Evolutionary conservation across 1,140 invertebrate species (phyloP).

Genomic region (Drosophila parabipectinata): DNA sequence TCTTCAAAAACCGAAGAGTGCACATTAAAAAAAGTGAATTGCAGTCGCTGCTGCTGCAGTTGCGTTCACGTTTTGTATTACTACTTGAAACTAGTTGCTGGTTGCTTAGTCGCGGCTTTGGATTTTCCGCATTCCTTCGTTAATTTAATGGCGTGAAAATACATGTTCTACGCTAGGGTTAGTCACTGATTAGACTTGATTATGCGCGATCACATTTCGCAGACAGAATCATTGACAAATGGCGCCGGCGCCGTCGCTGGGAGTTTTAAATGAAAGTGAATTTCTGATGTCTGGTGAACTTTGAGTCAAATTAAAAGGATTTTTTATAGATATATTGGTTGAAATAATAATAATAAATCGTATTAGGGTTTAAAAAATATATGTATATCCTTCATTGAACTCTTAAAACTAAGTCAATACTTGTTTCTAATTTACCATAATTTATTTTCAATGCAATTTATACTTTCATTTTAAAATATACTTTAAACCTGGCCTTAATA

Average conservation of each 20-base stretch:
- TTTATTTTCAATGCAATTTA: too few species aligned
- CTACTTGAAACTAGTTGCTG: conserved; percentile 63
- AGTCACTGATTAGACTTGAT: conserved; percentile 68
- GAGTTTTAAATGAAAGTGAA: conserved; percentile 42
- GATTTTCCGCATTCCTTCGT: conserved; percentile 77
- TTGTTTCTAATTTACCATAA: too few species aligned
- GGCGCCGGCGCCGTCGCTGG: conserved; percentile 58
- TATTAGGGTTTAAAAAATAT: too few species aligned
- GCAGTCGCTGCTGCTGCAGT: conserved; percentile 36
- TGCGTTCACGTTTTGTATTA: conserved; percentile 53
- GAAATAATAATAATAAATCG: not conserved
- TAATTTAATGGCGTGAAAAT: conserved; percentile 78
- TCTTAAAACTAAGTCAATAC: too few species aligned
- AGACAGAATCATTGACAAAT: conserved; percentile 50
- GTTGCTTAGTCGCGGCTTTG: conserved; percentile 11
- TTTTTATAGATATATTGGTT: not conserved
- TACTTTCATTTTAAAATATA: too few species aligned
- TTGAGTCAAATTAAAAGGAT: not conserved
- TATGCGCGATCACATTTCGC: conserved; percentile 59
- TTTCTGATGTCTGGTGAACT: conserved; percentile 11
- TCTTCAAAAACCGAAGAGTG: conserved; percentile 43
- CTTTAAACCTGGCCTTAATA: not conserved
- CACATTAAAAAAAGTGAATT: conserved; percentile 58
- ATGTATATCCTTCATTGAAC: too few species aligned
- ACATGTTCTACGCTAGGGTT: conserved; percentile 43